phyloP scores from a whole-genome alignment of 2,888 invertebrate species.

The Caenorhabditis uteleia region DNA sequence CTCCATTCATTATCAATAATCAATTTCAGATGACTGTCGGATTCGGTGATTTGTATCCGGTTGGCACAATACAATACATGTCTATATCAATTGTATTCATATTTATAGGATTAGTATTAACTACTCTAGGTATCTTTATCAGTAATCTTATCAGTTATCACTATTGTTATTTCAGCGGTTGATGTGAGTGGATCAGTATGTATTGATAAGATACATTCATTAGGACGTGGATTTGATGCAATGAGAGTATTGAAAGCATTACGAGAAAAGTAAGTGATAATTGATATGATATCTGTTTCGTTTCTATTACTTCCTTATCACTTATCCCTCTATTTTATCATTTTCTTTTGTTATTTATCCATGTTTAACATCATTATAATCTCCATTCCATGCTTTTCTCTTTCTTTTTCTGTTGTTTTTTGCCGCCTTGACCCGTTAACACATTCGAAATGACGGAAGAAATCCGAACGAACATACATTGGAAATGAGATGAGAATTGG shows the following conservation, averaged over 20 bases:
- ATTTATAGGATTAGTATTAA: constrained; percentile 63
- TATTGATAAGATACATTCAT: constrained; percentile 57
- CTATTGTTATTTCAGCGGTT: constrained; percentile 30
- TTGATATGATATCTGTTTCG: neutral
- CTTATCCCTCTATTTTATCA: constrained; percentile 3
- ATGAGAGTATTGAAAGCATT: constrained; percentile 41
- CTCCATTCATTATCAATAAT: neutral
- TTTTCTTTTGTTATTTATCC: neutral
- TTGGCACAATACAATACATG: constrained; percentile 51
- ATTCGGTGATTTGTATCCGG: constrained; percentile 66
- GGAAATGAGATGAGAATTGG: too few species aligned
- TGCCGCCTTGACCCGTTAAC: constrained; percentile 22
- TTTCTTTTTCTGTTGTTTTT: neutral
- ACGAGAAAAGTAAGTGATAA: constrained; percentile 11
- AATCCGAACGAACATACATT: constrained; percentile 10
- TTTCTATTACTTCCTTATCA: constrained; percentile 5
- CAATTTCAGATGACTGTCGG: constrained; percentile 63
- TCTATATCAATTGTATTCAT: constrained; percentile 65
- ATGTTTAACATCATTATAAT: too few species aligned
- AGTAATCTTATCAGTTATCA: neutral
- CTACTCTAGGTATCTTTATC: constrained; percentile 30
- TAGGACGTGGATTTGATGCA: constrained; percentile 54
- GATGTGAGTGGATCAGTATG: constrained; percentile 59
- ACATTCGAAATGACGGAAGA: constrained; percentile 19
- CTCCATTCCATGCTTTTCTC: too few species aligned